These are phyloP conservation scores for Cheilosia vulpina DNA, from an alignment of 2,888 invertebrate genomes.

Conservation along the genomic window DNA sequence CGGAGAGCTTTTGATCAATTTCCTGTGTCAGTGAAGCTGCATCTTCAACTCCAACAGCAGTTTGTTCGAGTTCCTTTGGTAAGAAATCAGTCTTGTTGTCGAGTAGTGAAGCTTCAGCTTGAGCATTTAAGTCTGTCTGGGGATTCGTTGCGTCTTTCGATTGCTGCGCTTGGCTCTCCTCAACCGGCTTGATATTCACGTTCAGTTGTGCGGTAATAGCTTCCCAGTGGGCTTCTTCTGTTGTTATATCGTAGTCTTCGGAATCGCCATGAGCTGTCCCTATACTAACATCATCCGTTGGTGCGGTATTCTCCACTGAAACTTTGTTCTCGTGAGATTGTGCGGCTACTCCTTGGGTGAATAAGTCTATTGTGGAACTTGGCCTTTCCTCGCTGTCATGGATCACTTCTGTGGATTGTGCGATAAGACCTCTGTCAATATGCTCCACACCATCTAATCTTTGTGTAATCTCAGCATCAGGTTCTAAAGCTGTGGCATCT, in stretches of 20 bases:
- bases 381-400: not conserved
- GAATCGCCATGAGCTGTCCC: not conserved
- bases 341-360: not conserved
- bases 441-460: constrained; percentile 6
- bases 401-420: constrained; percentile 11
- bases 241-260: not conserved
- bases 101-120: not conserved
- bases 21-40: constrained; percentile 56
- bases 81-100: constrained; percentile 56
- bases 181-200: not conserved
- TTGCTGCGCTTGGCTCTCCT: too few species aligned
- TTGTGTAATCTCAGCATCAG: not conserved
- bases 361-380: not conserved
- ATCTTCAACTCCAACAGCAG: constrained; percentile 13
- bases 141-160: constrained; percentile 17
- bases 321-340: not conserved
- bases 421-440: not conserved
- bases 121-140: constrained; percentile 11
- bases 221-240: not conserved
- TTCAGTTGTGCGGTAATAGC: not conserved
- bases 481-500: not conserved
- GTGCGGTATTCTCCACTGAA: not conserved
- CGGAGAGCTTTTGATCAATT: constrained; percentile 64
- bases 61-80: constrained; percentile 17
- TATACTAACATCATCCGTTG: not conserved